Evolutionary conservation across 1,140 invertebrate genomes (phyloP), one percentile per base, ranked within the genome.

Genomic region (Trichonephila clavipes): DNA sequence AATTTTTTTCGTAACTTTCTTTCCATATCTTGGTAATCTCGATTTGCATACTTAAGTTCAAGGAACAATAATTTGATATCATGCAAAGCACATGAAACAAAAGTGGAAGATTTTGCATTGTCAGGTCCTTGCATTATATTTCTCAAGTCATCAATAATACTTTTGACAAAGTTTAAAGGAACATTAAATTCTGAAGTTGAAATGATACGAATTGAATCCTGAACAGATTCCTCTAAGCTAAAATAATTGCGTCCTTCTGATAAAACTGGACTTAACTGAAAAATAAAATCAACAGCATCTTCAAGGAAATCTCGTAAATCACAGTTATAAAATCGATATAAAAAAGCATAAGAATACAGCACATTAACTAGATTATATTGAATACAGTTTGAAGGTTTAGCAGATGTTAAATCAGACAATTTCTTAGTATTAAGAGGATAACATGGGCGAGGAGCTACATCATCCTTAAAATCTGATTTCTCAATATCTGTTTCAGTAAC

Each of bases 291-390:
- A n/a, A 88, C 92, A 88, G 64, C 66, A 34, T 93, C 85, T 12
- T 81, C 86, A 2, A 62, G 18, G 58, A 93, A 81, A 51, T 93
- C 92, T 88, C 92, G 34, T 10, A 93, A 66, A 18, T 93, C 92
- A 88, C 85, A 87, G 44, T 93, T 93, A 64, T 88, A 93, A 88
- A 93, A 88, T 16, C 92, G 64, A 82, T 58, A 93, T 7, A 93
- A n/a, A 88, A 88, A 93, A 8, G 66, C 58, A 69, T 93, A 93
- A 4, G 66, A 18, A 88, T 93, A 93, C 2, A 93, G 58, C 21
- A 93, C 44, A 58, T 93, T 93, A 59, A 88, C 44, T 4, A 93
- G 51, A 88, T 93, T 93, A 44, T 81, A 88, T 28, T 81, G 85
- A 64, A 93, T 81, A n/a, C 92, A 88, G n/a, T 77, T 40, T n/a